Conservation (phyloP, 2,113 vertebrate species). For the Dermatemys mawii region DNA sequence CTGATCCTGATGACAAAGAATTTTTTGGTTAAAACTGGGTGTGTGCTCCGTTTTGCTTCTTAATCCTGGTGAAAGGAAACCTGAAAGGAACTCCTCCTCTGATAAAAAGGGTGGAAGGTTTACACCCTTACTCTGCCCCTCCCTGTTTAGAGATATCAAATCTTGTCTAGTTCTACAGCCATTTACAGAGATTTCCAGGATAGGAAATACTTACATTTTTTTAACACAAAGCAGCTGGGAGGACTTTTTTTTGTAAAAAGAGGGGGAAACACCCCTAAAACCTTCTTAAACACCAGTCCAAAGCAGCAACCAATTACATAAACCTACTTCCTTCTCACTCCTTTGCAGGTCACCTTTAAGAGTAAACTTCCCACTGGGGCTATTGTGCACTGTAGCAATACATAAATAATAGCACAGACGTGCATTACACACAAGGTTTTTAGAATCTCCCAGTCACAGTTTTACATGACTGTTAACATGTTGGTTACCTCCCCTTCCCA, state of each 20-base stretch:
- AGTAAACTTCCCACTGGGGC: not conserved
- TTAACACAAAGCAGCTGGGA: not conserved
- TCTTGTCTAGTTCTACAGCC: not conserved
- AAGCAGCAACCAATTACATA: not conserved
- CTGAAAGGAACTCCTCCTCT: too few relatives aligned
- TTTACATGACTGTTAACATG: not conserved
- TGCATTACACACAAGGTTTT: not conserved
- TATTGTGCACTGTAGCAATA: not conserved
- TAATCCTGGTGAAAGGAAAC: not conserved
- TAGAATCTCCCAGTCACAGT: too few relatives aligned
- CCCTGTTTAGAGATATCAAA: too few relatives aligned
- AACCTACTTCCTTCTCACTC: not conserved
- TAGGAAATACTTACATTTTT: not conserved
- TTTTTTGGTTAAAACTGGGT: not conserved
- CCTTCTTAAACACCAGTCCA: not conserved
- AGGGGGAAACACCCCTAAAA: not conserved
- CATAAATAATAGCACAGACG: not conserved
- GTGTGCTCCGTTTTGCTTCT: not conserved
- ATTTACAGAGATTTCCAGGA: not conserved
- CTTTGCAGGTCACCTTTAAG: not conserved
- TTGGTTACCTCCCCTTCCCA: not conserved
- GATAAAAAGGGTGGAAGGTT: too few relatives aligned
- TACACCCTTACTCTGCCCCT: too few relatives aligned
- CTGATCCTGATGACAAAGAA: not conserved
- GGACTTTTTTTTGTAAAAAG: not conserved